phyloP scores from a whole-genome alignment of 1,140 invertebrate species.

The Papilio aristodemus region DNA sequence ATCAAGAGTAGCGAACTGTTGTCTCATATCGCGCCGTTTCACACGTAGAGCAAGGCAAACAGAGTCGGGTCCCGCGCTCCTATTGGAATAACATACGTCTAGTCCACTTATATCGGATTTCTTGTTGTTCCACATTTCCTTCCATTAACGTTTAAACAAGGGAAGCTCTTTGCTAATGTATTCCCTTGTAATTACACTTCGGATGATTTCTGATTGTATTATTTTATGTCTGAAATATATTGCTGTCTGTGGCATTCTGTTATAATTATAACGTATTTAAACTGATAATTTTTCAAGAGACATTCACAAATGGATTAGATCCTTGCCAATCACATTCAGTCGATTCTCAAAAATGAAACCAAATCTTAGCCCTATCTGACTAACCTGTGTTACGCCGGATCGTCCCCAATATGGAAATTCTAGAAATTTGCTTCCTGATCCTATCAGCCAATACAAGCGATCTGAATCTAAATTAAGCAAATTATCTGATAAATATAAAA shows the following conservation, averaged over 20 bases:
- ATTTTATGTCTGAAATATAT: not conserved
- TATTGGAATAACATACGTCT: slow-evolving; percentile 63
- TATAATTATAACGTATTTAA: not conserved
- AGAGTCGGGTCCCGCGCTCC: slow-evolving; percentile 35
- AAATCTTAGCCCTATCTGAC: no score
- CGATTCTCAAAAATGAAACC: no score
- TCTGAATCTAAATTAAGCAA: no score
- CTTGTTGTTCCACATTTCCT: slow-evolving; percentile 68
- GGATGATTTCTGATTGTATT: slow-evolving; percentile 19
- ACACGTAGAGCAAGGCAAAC: slow-evolving; percentile 63
- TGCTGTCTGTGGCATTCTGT: not conserved
- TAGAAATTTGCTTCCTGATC: no score
- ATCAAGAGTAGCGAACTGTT: slow-evolving; percentile 40
- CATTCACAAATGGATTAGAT: no score
- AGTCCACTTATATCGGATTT: slow-evolving; percentile 69
- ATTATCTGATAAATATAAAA: no score
- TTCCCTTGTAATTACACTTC: slow-evolving; percentile 37
- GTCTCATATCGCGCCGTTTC: slow-evolving; percentile 54
- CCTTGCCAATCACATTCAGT: no score
- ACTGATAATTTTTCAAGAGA: not conserved
- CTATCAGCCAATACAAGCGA: no score
- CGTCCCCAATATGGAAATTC: no score
- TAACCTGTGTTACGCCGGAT: no score
- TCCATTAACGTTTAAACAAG: slow-evolving; percentile 60
- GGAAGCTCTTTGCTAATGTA: slow-evolving; percentile 44